These are phyloP conservation scores for Gymnopithys bicolor DNA, from an alignment of 2,797 vertebrate genomes.

Conservation along the genomic window DNA sequence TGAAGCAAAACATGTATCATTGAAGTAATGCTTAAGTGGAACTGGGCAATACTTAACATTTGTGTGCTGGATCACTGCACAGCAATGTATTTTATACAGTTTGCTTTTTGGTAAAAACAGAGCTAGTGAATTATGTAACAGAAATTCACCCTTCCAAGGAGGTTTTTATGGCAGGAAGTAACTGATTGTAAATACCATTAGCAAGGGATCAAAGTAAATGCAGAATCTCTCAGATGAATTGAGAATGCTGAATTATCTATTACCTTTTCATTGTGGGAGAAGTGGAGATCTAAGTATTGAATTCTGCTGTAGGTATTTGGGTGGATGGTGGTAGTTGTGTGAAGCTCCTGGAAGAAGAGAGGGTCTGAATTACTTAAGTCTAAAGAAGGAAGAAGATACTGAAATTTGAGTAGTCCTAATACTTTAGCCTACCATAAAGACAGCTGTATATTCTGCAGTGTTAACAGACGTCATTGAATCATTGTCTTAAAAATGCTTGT, in stretches of 20 bases:
- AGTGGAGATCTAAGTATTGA: not conserved
- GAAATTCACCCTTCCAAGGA: not conserved
- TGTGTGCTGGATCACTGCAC: slow-evolving; percentile 21
- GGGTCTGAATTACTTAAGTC: not conserved
- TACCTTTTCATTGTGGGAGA: not conserved
- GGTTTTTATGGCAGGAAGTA: not conserved
- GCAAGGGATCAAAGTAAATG: not conserved
- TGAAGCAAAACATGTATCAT: not conserved
- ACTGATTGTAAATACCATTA: not conserved
- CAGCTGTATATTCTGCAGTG: not conserved
- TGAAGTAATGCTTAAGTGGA: not conserved
- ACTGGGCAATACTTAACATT: not conserved
- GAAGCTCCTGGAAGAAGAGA: not conserved
- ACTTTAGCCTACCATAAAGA: not conserved
- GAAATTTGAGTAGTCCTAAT: not conserved
- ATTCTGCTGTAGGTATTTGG: not conserved
- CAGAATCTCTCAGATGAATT: not conserved
- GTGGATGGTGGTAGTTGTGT: not conserved
- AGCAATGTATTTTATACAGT: not conserved
- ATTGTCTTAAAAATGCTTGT: not conserved
- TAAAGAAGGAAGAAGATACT: not conserved
- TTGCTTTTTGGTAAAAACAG: not conserved
- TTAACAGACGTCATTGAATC: not conserved
- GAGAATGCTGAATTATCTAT: not conserved
- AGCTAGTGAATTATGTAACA: not conserved